Evolutionary conservation across 2,113 vertebrate genomes (phyloP), one percentile per base, ranked within the genome.

Genomic region (Aspidoscelis tigris): DNA sequence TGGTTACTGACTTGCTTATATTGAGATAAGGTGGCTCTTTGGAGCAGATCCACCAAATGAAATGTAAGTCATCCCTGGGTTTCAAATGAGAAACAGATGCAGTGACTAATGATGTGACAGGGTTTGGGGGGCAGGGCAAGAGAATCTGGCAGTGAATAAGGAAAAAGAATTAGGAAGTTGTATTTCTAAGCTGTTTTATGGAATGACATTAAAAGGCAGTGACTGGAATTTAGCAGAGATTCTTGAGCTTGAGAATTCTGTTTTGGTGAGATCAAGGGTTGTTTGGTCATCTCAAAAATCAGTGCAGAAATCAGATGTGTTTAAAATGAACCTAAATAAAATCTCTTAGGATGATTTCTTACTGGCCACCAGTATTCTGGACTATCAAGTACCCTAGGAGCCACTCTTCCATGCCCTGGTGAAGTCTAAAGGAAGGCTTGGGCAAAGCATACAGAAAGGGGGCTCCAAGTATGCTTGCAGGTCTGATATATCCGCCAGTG

Each of bases 161-260:
- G 0, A 0, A 78, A 85, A 44, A 72, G 71, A 43, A 9, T 82
- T 79, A 33, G 80, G 22, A 10, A 16, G 1, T 65, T 76, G 80
- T 61, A 81, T 78, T 80, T 85, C 81, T 18, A 80, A 72, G 53
- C 70, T 58, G 73, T 73, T 82, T 47, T 68, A 75, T n/a, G 76
- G 83, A 87, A 80, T 53, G 75, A 83, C 80, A 90, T 88, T 79
- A 90, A 92, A 90, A 84, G 10, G 83, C 89, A 80, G 14, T 85
- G 88, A 82, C 66, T 58, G 61, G 61, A 87, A 76, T 78, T 75
- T 85, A 80, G 82, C 77, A 87, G 10, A 44, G 84, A 53, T 89
- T 92, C 90, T 83, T 7, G 64, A 22, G 64, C 22, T 18, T 58
- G 53, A 21, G 55, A 26, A 43, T 58, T 80, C 65, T 50, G 18